A percentile compares a stretch with the other conserved stretches of the same genome.
Conservation (phyloP, 2,888 invertebrate species). For the Heterodera filipjevi region DNA sequence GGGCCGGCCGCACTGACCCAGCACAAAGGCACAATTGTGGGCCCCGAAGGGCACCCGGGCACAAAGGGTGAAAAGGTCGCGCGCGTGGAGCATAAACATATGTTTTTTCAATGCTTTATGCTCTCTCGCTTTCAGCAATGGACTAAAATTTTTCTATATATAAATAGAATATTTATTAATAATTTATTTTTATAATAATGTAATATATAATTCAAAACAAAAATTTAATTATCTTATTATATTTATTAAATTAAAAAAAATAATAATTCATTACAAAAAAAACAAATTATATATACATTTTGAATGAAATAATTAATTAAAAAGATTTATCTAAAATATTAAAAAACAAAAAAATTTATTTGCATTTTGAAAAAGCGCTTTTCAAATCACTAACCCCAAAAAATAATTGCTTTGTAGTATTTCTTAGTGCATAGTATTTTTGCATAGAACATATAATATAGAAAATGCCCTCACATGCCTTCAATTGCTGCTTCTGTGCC, state of each 20-base stretch:
- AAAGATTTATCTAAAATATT: not conserved
- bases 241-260: too few species aligned
- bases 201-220: too few species aligned
- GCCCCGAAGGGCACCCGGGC: conserved; percentile 72
- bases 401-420: not conserved
- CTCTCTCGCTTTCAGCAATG: not conserved
- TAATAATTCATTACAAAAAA: too few species aligned
- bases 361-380: too few species aligned
- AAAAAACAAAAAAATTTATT: too few species aligned
- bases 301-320: not conserved
- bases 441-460: not conserved
- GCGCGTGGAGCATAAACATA: not conserved
- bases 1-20: conserved; percentile 54
- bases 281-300: too few species aligned
- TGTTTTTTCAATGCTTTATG: not conserved
- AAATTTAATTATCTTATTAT: too few species aligned
- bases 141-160: not conserved
- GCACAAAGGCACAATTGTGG: conserved; percentile 60
- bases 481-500: conserved; percentile 10
- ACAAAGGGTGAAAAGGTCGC: conserved; percentile 71
- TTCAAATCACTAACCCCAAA: not conserved
- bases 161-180: not conserved
- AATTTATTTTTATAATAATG: too few species aligned
- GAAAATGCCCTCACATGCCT: conserved; percentile 7
- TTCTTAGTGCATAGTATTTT: not conserved